Percentiles rank a stretch among this genome's conserved stretches.
Conservation (phyloP, 2,797 vertebrate species). For the Emys orbicularis region DNA sequence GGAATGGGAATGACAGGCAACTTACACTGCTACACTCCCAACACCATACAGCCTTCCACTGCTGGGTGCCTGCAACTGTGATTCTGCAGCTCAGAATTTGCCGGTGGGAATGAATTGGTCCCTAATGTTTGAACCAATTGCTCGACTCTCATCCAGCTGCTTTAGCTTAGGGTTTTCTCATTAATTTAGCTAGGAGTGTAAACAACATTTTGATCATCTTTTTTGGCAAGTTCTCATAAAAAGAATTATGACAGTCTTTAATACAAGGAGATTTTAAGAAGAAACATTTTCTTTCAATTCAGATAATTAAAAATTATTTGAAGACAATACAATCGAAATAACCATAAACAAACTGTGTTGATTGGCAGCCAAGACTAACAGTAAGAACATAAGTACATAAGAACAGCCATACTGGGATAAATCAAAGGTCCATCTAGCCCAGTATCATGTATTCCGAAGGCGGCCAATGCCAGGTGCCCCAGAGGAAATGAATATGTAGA, state of each 20-base stretch:
- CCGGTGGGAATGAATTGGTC: neutral
- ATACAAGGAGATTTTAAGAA: neutral
- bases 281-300: neutral
- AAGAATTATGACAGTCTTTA: constrained; percentile 4
- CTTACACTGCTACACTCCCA: neutral
- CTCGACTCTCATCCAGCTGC: neutral
- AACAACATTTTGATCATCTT: neutral
- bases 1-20: neutral
- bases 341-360: neutral
- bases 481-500: no score
- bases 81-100: neutral
- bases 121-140: neutral
- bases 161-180: constrained; percentile 15
- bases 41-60: neutral
- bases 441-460: no score
- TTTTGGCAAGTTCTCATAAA: neutral
- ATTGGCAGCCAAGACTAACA: neutral
- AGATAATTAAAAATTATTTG: neutral
- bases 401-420: no score
- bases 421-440: no score
- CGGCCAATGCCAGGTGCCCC: no score
- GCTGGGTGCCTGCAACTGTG: neutral
- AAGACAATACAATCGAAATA: neutral
- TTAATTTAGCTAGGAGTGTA: neutral
- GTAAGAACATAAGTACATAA: neutral